These are phyloP conservation scores for Ichneumon xanthorius DNA, from an alignment of 2,888 invertebrate species.

Conservation along the genomic window DNA sequence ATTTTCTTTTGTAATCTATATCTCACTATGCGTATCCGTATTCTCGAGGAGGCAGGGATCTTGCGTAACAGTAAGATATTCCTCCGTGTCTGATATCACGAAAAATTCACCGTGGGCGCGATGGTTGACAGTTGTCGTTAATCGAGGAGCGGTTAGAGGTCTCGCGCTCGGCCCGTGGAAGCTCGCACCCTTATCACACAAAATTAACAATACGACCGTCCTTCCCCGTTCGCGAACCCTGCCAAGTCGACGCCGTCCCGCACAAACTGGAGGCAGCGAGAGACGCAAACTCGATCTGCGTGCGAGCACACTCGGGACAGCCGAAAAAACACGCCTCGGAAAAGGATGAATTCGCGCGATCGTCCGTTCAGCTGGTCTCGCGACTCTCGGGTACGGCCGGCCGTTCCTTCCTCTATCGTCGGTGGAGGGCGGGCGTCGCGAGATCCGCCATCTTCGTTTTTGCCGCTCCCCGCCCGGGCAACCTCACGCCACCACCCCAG, in stretches of 20 bases:
- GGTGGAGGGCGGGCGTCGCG: constrained; percentile 75
- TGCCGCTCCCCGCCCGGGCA: constrained; percentile 80
- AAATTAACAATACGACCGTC: constrained; percentile 11
- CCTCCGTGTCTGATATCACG: too few relatives aligned
- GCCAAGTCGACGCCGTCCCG: neutral
- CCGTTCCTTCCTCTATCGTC: constrained; percentile 69
- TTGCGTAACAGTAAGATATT: constrained; percentile 3
- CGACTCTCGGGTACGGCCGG: constrained; percentile 61
- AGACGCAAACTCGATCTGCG: neutral
- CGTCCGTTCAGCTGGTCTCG: constrained; percentile 57
- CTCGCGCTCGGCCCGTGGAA: neutral
- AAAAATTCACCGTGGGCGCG: too few relatives aligned
- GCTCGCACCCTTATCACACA: neutral
- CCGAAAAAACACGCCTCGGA: constrained; percentile 44
- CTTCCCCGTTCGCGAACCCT: neutral
- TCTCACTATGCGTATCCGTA: neutral
- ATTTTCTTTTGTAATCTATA: constrained; percentile 18
- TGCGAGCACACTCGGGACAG: neutral
- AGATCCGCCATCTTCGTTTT: constrained; percentile 81
- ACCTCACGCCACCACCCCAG: constrained; percentile 75
- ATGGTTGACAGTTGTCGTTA: too few relatives aligned
- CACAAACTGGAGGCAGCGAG: neutral
- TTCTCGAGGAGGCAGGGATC: neutral
- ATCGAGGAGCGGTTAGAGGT: neutral
- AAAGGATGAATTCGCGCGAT: constrained; percentile 54